Evolutionary conservation across 2,113 vertebrate species (phyloP).

Genomic region (Spermophilus dauricus): DNA sequence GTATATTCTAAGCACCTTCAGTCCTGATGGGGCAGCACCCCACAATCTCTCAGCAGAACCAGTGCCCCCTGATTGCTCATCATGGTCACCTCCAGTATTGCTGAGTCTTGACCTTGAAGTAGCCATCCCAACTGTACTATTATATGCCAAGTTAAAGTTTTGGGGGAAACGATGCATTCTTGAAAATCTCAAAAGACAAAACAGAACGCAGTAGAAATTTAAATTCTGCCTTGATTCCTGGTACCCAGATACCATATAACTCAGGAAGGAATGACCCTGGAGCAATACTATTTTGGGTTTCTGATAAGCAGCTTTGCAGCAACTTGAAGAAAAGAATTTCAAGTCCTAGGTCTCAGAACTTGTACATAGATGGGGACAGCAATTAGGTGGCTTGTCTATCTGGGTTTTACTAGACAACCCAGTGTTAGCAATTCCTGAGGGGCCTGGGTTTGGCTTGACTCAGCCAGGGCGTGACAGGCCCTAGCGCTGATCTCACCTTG

Average conservation of each 20-base stretch:
- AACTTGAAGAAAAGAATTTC: slow-evolving; percentile 55
- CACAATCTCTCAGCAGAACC: neutral
- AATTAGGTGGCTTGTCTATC: slow-evolving; percentile 27
- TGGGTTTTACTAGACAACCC: slow-evolving; percentile 40
- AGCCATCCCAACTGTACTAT: neutral
- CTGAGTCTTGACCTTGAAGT: neutral
- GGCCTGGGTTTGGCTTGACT: slow-evolving; percentile 56
- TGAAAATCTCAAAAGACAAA: neutral
- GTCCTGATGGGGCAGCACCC: neutral
- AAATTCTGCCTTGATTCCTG: neutral
- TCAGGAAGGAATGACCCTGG: neutral
- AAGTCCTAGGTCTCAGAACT: slow-evolving; percentile 1
- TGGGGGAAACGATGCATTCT: neutral
- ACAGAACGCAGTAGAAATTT: slow-evolving; percentile 27
- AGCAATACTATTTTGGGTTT: neutral
- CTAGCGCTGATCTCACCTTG: slow-evolving; percentile 66
- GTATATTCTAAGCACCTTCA: neutral
- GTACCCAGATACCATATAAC: neutral
- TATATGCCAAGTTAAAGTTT: neutral
- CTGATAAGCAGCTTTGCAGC: neutral
- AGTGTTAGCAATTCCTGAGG: neutral
- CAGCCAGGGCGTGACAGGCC: slow-evolving; percentile 66
- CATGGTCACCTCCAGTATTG: neutral
- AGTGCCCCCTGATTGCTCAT: neutral
- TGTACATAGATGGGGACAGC: neutral